Evolutionary conservation across 2,888 invertebrate species (phyloP), one percentile per base, ranked within the genome.

Genomic region (Halictus ligatus): DNA sequence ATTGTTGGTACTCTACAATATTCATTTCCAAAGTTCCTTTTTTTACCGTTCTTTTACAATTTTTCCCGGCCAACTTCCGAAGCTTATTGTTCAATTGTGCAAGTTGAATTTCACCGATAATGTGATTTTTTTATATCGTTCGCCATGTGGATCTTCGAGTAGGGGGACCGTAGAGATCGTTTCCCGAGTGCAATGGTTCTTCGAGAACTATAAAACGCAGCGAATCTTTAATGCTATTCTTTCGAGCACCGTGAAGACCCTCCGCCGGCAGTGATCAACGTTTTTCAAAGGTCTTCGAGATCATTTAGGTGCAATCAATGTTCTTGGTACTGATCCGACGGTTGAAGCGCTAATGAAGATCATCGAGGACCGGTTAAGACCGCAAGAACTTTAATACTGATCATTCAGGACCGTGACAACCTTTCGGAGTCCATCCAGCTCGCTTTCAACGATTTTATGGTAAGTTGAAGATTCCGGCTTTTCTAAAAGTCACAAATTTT

Each of bases 221-320:
- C 18, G 18, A 35, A 35, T 67, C 15, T 67, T 67, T 67, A 35
- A 67, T 35, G 35, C 8, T 35, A 67, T 35, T 18, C 67, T 67
- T 35, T 67, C 18, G 10, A 35, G 67, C 35, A 35, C 18, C 35
- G 60, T 15, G 60, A 60, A 60, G 25, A 60, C 25, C 25, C 13
- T 25, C n/a, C 60, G 60, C n/a, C 60, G 60, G 25, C 60, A 60
- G 60, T 25, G 60, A 64, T 64, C 60, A 0, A 2, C 29, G 25
- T 64, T 64, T 35, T 67, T 67, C 67, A 21, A 35, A 35, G 18
- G 3, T 67, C 67, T 18, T 18, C 35, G 67, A 67, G 67, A 18
- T 67, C 18, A 35, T 67, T 67, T 67, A 67, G 35, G 35, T 35
- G 67, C 67, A 67, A 35, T 67, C 67, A 67, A 67, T 10, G 35